Percentiles rank a stretch among this genome's conserved stretches.
Evolutionary conservation across 2,888 invertebrate genomes (phyloP).

Genomic region (Deroplatys truncata): DNA sequence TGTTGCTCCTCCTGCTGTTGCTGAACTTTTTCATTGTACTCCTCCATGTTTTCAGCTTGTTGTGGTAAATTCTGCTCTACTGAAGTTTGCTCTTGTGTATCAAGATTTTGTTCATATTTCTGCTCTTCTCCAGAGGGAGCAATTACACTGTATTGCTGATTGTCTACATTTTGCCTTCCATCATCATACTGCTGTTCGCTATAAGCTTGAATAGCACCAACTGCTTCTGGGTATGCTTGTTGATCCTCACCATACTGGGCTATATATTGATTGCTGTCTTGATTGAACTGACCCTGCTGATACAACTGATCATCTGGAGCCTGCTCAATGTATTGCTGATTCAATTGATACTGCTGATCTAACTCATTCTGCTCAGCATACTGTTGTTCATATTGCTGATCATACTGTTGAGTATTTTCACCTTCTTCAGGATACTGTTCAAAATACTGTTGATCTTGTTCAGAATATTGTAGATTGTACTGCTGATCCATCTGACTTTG

Average conservation of each 20-base stretch:
- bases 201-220: not conserved
- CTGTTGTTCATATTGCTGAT: not conserved
- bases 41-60: not conserved
- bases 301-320: not conserved
- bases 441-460: not conserved
- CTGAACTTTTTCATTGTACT: not conserved
- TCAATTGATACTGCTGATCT: not conserved
- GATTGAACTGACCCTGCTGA: not conserved
- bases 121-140: not conserved
- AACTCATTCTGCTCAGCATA: not conserved
- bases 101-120: not conserved
- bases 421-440: not conserved
- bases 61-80: not conserved
- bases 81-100: not conserved
- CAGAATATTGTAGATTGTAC: not conserved
- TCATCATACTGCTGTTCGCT: not conserved
- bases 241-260: not conserved
- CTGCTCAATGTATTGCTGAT: not conserved
- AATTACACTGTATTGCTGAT: not conserved
- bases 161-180: not conserved
- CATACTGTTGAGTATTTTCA: not conserved
- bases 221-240: not conserved
- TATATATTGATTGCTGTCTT: not conserved
- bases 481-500: not conserved
- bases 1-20: not conserved